A percentile compares a stretch with the other conserved stretches of the same genome.
These are phyloP conservation scores for Pseudolycoriella hygida DNA, from an alignment of 2,888 invertebrate genomes.

Conservation along the genomic window DNA sequence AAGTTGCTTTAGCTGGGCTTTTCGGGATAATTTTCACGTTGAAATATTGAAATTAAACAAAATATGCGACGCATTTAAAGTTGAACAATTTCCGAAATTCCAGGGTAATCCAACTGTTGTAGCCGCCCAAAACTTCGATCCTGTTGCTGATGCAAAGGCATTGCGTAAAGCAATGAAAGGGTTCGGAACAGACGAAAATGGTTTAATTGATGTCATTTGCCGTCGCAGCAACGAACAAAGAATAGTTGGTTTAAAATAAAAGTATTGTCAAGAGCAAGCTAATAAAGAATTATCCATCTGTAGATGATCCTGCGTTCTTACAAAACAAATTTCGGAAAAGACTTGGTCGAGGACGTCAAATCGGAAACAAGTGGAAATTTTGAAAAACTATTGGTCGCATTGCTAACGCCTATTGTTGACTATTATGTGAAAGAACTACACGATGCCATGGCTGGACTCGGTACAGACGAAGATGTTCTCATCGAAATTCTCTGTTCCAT, in stretches of 20 bases:
- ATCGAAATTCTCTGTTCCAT: constrained; percentile 81
- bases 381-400: constrained; percentile 61
- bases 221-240: constrained; percentile 73
- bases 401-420: constrained; percentile 71
- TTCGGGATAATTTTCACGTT: too few species aligned
- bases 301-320: constrained; percentile 26
- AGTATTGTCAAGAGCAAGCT: neutral
- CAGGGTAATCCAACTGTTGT: constrained; percentile 48
- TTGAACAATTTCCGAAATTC: too few species aligned
- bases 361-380: constrained; percentile 81
- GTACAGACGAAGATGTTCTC: constrained; percentile 69
- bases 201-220: constrained; percentile 69
- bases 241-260: constrained; percentile 12
- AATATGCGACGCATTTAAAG: too few species aligned
- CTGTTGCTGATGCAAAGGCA: constrained; percentile 60
- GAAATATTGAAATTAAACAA: too few species aligned
- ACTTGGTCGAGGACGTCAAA: constrained; percentile 65
- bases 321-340: constrained; percentile 34
- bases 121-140: constrained; percentile 59
- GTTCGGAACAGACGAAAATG: constrained; percentile 72
- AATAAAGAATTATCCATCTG: neutral
- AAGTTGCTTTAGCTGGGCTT: too few species aligned
- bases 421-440: constrained; percentile 71
- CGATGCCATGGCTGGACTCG: constrained; percentile 66
- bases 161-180: constrained; percentile 87